Conservation (phyloP, 2,888 invertebrate genomes). For the Anaspis maculata region DNA sequence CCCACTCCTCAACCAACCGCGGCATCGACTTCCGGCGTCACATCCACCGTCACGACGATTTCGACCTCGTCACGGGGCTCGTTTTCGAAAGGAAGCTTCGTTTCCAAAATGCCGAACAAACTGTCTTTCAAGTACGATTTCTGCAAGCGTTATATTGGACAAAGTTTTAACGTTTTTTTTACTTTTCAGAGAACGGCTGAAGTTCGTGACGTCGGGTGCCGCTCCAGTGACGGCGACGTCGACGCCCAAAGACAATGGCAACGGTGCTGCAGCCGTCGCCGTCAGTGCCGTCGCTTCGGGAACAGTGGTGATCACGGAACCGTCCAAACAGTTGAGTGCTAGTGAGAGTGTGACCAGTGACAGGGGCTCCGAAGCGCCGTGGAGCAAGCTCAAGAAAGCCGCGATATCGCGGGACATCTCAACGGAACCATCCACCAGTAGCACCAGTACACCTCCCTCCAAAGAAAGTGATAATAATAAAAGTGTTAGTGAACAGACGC, state of each 20-base stretch:
- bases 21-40: too few relatives aligned
- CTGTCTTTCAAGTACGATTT: too few relatives aligned
- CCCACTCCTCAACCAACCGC: conserved; percentile 21
- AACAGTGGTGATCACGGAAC: conserved; percentile 32
- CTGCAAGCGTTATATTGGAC: too few relatives aligned
- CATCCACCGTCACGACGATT: too few relatives aligned
- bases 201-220: background rate
- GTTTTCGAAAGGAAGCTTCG: conserved; percentile 5
- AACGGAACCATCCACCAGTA: conserved; percentile 17
- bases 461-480: conserved; percentile 10
- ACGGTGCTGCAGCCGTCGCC: too few relatives aligned
- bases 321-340: too few relatives aligned
- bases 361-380: conserved; percentile 47
- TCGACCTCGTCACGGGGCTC: conserved; percentile 7
- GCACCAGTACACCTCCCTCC: conserved; percentile 12
- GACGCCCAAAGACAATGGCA: background rate
- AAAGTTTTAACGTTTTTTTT: too few relatives aligned
- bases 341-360: conserved; percentile 24
- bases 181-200: background rate
- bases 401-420: conserved; percentile 47
- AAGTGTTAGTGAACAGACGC: conserved; percentile 3
- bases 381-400: conserved; percentile 73
- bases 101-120: conserved; percentile 15
- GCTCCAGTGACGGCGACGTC: background rate
- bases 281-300: conserved; percentile 17